These are phyloP conservation scores for Dendrocincla fuliginosa DNA, from an alignment of 2,797 vertebrate genomes.

Conservation along the genomic window DNA sequence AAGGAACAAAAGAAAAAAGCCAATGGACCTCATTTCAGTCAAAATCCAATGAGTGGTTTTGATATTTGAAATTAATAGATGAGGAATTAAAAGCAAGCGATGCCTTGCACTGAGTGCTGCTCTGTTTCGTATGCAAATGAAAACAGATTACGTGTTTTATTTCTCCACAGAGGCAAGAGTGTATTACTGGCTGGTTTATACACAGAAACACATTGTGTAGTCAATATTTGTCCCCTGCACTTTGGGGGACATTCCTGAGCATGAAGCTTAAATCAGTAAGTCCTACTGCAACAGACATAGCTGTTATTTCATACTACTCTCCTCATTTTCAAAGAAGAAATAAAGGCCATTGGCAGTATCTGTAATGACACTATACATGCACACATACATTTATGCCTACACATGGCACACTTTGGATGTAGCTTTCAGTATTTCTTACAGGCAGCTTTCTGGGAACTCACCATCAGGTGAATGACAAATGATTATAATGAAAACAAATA, in stretches of 20 bases:
- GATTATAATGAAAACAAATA: not conserved
- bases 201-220: not conserved
- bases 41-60: not conserved
- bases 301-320: not conserved
- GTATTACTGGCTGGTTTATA: not conserved
- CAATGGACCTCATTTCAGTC: not conserved
- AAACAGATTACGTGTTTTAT: not conserved
- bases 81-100: conserved; percentile 21
- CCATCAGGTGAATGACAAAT: not conserved
- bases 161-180: not conserved
- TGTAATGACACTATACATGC: not conserved
- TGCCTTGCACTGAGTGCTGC: not conserved
- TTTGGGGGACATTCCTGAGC: not conserved
- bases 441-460: not conserved
- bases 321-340: not conserved
- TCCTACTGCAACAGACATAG: not conserved
- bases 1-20: conserved; percentile 12
- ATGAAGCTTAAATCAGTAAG: not conserved
- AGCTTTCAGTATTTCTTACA: not conserved
- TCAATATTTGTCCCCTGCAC: not conserved
- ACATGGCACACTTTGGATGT: not conserved
- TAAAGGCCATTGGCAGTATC: not conserved
- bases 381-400: not conserved
- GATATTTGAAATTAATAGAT: conserved; percentile 15
- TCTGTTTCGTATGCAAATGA: not conserved